Evolutionary conservation across 2,888 invertebrate genomes (phyloP).

Genomic region (Heliconius charithonia): DNA sequence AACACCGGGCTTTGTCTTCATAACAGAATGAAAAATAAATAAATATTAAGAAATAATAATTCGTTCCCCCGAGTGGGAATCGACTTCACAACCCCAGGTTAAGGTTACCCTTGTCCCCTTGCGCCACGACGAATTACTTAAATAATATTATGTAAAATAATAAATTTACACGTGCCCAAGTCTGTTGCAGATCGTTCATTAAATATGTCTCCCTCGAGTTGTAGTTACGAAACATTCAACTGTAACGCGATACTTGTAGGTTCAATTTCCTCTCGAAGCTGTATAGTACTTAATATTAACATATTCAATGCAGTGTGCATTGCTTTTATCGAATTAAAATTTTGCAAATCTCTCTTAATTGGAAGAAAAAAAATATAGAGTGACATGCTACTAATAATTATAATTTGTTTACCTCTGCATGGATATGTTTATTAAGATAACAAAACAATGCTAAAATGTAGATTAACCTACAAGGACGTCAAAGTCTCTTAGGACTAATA

Average conservation of each 20-base stretch:
- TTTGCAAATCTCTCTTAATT: neutral
- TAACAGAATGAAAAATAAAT: too few relatives aligned
- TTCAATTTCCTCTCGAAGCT: neutral
- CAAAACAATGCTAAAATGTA: neutral
- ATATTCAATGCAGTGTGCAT: neutral
- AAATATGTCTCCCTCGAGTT: too few relatives aligned
- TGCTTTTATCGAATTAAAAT: neutral
- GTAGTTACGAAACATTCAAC: neutral
- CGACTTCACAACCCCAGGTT: too few relatives aligned
- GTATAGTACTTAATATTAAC: too few relatives aligned
- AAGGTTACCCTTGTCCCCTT: too few relatives aligned
- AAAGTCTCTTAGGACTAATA: neutral
- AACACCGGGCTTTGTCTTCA: too few relatives aligned
- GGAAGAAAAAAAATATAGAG: neutral
- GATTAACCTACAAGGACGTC: neutral
- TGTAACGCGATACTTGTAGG: neutral
- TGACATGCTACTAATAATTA: neutral
- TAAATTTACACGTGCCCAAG: too few relatives aligned
- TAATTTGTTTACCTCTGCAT: neutral
- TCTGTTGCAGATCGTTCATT: too few relatives aligned
- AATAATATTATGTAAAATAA: too few relatives aligned
- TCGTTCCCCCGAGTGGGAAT: too few relatives aligned
- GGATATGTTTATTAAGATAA: neutral
- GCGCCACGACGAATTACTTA: too few relatives aligned
- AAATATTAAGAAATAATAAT: too few relatives aligned